Percentiles rank a stretch among this genome's conserved stretches.
phyloP scores from a whole-genome alignment of 92 coral and sea anemone species.

The Umimayanthus chanpuru region DNA sequence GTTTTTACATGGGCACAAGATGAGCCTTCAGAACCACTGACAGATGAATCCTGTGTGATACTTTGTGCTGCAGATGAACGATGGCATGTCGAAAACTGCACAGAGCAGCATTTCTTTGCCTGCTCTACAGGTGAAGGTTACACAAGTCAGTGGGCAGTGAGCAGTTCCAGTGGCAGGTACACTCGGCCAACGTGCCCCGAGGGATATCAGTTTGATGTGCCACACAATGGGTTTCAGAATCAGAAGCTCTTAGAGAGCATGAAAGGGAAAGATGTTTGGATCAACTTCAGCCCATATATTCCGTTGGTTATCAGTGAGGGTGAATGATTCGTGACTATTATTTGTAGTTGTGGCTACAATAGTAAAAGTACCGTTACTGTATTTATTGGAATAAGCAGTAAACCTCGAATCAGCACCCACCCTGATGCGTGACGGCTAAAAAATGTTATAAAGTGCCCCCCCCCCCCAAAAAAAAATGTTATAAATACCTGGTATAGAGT shows the following conservation, averaged over 20 bases:
- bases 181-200: slow-evolving; percentile 68
- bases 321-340: neutral
- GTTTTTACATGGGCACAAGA: slow-evolving; percentile 85
- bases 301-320: slow-evolving; percentile 12
- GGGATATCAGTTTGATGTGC: slow-evolving; percentile 70
- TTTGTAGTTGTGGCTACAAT: neutral
- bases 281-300: slow-evolving; percentile 66
- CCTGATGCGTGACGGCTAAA: too few relatives aligned
- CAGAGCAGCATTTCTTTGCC: slow-evolving; percentile 63
- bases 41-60: slow-evolving; percentile 57
- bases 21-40: slow-evolving; percentile 64
- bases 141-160: slow-evolving; percentile 42
- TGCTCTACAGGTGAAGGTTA: slow-evolving; percentile 46
- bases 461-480: too few relatives aligned
- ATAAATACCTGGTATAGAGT: too few relatives aligned
- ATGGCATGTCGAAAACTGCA: slow-evolving; percentile 73
- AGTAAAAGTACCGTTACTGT: too few relatives aligned
- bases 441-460: too few relatives aligned
- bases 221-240: slow-evolving; percentile 74
- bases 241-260: slow-evolving; percentile 51
- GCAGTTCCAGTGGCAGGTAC: slow-evolving; percentile 51
- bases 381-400: too few relatives aligned
- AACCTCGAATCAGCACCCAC: too few relatives aligned
- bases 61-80: slow-evolving; percentile 63
- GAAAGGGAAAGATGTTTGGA: slow-evolving; percentile 64